Evolutionary conservation across 1,140 invertebrate species (phyloP).

Genomic region (Ips typographus): DNA sequence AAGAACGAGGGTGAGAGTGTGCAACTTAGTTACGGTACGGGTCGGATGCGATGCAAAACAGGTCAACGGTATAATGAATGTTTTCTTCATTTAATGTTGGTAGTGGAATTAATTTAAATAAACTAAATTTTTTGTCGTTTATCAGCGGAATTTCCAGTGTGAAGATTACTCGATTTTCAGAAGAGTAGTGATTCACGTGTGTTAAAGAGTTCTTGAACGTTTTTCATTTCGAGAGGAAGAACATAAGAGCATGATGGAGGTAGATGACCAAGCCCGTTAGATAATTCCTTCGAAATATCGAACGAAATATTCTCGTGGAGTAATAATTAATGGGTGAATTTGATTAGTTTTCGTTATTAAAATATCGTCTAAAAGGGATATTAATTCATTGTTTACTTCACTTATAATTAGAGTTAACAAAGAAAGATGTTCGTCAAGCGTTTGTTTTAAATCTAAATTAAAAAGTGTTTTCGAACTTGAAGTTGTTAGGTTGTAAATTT

Average conservation of each 20-base stretch:
- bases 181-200: not conserved
- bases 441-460: not conserved
- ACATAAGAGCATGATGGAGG: not conserved
- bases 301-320: not conserved
- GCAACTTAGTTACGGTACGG: too few relatives aligned
- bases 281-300: not conserved
- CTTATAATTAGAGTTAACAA: not conserved
- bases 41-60: too few relatives aligned
- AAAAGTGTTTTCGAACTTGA: not conserved
- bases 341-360: not conserved
- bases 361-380: not conserved
- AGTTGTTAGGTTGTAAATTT: not conserved
- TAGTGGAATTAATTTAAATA: not conserved
- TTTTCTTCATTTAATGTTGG: not conserved
- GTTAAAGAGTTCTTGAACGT: not conserved
- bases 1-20: too few relatives aligned
- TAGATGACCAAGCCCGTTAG: not conserved
- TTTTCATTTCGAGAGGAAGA: not conserved
- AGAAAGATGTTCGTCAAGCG: not conserved
- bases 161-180: not conserved
- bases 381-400: not conserved
- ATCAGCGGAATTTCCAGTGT: not conserved
- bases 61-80: too few relatives aligned
- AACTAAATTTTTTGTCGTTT: not conserved
- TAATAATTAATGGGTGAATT: not conserved